A percentile compares a stretch with the other conserved stretches of the same genome.
These are phyloP conservation scores for Nudaria mundana DNA, from an alignment of 2,888 invertebrate genomes.

Conservation along the genomic window DNA sequence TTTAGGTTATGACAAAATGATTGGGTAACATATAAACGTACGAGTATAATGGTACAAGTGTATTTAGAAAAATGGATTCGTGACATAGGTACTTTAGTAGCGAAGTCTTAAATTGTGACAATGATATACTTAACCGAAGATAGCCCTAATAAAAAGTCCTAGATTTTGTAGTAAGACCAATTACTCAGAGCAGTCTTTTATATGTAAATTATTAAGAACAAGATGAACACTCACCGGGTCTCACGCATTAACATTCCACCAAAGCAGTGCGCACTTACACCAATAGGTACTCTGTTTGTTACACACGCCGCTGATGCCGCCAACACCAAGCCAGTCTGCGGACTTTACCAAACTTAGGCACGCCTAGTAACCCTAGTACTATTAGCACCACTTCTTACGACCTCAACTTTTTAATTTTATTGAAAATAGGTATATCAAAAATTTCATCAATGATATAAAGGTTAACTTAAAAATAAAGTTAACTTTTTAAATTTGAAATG, in stretches of 20 bases:
- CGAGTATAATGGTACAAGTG: too few species aligned
- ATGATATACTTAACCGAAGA: too few species aligned
- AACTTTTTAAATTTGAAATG: background rate
- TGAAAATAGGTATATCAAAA: background rate
- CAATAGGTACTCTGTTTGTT: slow-evolving; percentile 67
- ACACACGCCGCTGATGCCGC: slow-evolving; percentile 71
- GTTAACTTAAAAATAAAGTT: too few species aligned
- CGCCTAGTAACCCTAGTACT: slow-evolving; percentile 70
- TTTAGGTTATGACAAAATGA: too few species aligned
- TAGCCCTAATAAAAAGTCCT: too few species aligned
- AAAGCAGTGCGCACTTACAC: slow-evolving; percentile 80
- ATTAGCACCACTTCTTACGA: slow-evolving; percentile 58
- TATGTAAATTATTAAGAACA: slow-evolving; percentile 64
- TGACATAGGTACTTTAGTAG: too few species aligned
- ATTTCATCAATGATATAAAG: slow-evolving; percentile 35
- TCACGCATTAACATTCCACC: slow-evolving; percentile 79
- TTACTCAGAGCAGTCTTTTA: slow-evolving; percentile 25
- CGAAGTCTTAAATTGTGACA: too few species aligned
- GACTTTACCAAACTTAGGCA: slow-evolving; percentile 76
- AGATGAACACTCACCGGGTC: slow-evolving; percentile 77
- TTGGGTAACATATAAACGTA: too few species aligned
- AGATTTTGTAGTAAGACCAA: too few species aligned
- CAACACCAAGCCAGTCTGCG: slow-evolving; percentile 77
- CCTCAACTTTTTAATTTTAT: slow-evolving; percentile 46
- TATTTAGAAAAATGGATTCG: too few species aligned